Percentiles rank a stretch among this genome's conserved stretches.
Evolutionary conservation across 2,888 invertebrate species (phyloP).

Genomic region (Operophtera brumata): DNA sequence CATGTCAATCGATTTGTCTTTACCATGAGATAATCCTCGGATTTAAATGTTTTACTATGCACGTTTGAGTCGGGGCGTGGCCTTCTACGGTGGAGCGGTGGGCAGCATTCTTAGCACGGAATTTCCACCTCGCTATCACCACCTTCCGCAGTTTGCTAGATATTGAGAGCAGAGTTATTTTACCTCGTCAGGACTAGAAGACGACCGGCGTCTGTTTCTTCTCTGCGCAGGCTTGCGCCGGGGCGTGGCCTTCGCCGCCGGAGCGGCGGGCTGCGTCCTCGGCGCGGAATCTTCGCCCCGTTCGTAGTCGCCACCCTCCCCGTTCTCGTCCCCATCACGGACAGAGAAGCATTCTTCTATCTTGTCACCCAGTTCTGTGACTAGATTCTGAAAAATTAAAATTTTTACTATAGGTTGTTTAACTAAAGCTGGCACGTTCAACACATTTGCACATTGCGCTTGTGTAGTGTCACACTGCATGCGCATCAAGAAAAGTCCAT

Average conservation of each 20-base stretch:
- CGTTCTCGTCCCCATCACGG: constrained; percentile 55
- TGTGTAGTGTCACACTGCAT: no score
- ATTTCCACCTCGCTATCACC: no score
- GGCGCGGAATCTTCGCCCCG: constrained; percentile 28
- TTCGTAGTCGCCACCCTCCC: constrained; percentile 27
- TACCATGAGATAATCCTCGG: no score
- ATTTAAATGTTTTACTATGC: no score
- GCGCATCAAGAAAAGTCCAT: no score
- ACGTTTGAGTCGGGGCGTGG: no score
- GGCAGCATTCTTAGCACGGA: no score
- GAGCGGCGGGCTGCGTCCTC: constrained; percentile 22
- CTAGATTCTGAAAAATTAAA: constrained; percentile 61
- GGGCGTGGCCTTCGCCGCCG: constrained; percentile 49
- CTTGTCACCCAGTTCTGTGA: constrained; percentile 84
- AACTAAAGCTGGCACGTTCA: no score
- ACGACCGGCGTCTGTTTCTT: constrained; percentile 52
- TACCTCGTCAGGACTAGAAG: constrained; percentile 67
- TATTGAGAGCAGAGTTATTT: not conserved
- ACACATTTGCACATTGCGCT: no score
- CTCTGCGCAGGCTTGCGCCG: constrained; percentile 48
- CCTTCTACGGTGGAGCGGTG: no score
- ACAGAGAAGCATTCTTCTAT: constrained; percentile 83
- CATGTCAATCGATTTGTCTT: no score
- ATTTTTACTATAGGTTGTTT: not conserved
- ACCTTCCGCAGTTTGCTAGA: no score